Base-by-base conservation (phyloP, 2,888 invertebrate species). In the Gisinianus flammeolus region DNA sequence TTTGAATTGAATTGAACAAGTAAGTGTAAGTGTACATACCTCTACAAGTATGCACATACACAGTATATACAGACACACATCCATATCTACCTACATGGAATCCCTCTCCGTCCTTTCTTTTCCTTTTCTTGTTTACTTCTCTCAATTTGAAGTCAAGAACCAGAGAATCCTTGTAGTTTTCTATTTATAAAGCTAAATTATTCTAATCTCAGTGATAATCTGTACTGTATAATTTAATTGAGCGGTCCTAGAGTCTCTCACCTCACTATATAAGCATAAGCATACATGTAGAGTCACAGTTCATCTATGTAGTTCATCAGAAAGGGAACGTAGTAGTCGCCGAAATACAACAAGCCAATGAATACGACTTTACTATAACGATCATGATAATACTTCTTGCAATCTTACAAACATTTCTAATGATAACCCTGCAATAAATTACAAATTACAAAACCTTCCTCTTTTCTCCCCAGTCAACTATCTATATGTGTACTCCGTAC, bases 351-450 rank as follows among this genome's bases (percentile, higher is more conserved):
- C 12, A 24, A 26, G 6, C 24, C 24, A 26, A 26, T 28, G 62
- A 26, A 62, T 1, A 28, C 8, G 8, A 4, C 19, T 6, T 19
- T 44, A 16, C 62, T 26, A 62, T 62, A 62, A 26, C 26, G 28
- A 62, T 62, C 22, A 44, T 10, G 67, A 67, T 67, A 67, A 67
- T 33, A 28, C 67, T 67, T 28, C 31, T 67, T 67, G 33, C 67
- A n/a, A 67, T 58, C 56, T 58, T 2, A 58, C 56, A 58, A 67
- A 33, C 33, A 31, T 31, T 67, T 67, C 44, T 68, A 68, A 68
- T 68, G 68, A 68, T 68, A 68, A 68, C 68, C 68, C 44, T 22
- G 68, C 68, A 68, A 68, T 68, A 68, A 68, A 68, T 68, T 68
- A 67, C 67, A 67, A 67, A 67, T 67, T 62, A 66, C 66, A 66